Conservation (phyloP, 2,888 invertebrate genomes). For the Drosophila diplacantha region DNA sequence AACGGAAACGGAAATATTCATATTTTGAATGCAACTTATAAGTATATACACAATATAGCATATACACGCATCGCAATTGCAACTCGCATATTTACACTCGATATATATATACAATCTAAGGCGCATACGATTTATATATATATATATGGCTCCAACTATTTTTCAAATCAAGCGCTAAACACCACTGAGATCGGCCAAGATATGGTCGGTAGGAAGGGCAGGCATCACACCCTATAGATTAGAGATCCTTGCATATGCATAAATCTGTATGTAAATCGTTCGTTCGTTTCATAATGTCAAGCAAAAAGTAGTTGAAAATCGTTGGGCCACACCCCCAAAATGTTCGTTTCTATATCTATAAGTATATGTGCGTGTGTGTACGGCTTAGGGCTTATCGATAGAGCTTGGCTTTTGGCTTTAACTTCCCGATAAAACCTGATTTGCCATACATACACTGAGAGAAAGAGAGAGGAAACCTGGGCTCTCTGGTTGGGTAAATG, state of each 20-base stretch:
- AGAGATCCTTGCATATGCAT: constrained; percentile 24
- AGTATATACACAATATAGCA: constrained; percentile 38
- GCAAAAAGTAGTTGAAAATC: constrained; percentile 52
- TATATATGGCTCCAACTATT: constrained; percentile 33
- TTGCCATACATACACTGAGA: constrained; percentile 9
- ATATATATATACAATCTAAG: constrained; percentile 35
- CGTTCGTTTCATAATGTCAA: constrained; percentile 30
- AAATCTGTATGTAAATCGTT: constrained; percentile 38
- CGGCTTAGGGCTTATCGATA: constrained; percentile 52
- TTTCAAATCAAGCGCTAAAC: constrained; percentile 31
- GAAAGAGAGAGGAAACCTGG: neutral
- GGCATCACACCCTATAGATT: constrained; percentile 11
- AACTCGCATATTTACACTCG: constrained; percentile 57
- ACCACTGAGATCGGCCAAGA: constrained; percentile 16
- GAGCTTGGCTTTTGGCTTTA: constrained; percentile 35
- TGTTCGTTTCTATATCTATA: constrained; percentile 59
- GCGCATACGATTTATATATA: constrained; percentile 7
- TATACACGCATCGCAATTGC: constrained; percentile 47
- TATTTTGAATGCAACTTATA: constrained; percentile 63
- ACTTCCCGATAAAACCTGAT: constrained; percentile 19
- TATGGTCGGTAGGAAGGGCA: neutral
- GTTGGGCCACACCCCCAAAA: constrained; percentile 47
- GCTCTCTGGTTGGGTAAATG: constrained; percentile 1
- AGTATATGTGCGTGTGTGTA: constrained; percentile 50
- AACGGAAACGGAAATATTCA: constrained; percentile 55